Percentiles rank a stretch among this genome's conserved stretches.
Evolutionary conservation across 2,113 vertebrate species (phyloP).

Genomic region (Oreochromis niloticus): DNA sequence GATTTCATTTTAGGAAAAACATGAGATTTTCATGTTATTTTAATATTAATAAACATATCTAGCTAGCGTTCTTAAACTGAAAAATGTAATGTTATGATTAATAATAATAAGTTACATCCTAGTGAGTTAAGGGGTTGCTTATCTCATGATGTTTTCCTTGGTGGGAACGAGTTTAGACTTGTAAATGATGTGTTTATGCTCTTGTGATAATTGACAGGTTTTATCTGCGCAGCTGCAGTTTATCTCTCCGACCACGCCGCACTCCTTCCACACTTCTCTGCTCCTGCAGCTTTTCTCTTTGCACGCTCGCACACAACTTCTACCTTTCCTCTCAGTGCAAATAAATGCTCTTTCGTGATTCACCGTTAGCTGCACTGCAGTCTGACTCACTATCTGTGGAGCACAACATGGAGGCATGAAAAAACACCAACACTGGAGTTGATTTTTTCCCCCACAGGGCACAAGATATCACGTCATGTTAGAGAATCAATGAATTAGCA

Average conservation of each 20-base stretch:
- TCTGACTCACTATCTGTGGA: conserved; percentile 27
- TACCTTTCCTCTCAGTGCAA: background rate
- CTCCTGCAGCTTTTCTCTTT: background rate
- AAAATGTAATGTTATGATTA: background rate
- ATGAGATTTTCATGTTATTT: background rate
- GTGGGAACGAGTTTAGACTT: background rate
- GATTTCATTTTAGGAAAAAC: background rate
- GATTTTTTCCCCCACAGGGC: background rate
- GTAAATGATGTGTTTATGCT: background rate
- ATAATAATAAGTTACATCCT: background rate
- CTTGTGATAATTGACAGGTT: background rate
- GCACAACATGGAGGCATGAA: conserved; percentile 33
- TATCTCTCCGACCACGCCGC: background rate
- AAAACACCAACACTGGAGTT: background rate
- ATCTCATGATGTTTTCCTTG: background rate
- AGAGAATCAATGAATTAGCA: background rate
- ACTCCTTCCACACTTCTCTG: background rate
- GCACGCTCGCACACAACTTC: background rate
- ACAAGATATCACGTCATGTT: background rate
- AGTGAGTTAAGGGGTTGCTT: background rate
- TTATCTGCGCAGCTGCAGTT: background rate
- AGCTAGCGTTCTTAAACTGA: background rate
- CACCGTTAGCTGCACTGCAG: background rate
- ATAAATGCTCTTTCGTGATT: background rate
- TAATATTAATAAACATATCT: background rate